Evolutionary conservation across 2,888 invertebrate species (phyloP), one percentile per base, ranked within the genome.

Genomic region (Drosophila setosimentum): DNA sequence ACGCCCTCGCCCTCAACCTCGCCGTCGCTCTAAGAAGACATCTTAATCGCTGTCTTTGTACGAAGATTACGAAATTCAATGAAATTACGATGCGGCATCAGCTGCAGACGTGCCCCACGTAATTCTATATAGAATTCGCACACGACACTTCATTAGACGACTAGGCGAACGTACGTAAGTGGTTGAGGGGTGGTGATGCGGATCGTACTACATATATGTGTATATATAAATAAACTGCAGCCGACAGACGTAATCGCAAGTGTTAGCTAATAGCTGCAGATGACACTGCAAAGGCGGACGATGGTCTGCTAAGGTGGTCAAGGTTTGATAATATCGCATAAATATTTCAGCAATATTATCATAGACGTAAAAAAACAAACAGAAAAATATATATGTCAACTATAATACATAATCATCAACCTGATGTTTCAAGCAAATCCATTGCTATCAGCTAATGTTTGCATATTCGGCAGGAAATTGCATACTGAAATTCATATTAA

Each of bases 261-360:
- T 77, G 84, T 85, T 89, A 89, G 85, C 89, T 89, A 85, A 85
- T 83, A 81, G 79, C 55, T 71, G 40, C 64, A 82, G 73, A 75
- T 83, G 83, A 87, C 85, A 74, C 60, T 81, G 76, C 76, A 76
- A 54, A 32, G 68, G 72, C 74, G 37, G 2, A 16, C 60, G 76
- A 83, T 83, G 87, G 82, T 73, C 71, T 74, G 72, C 35, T 70
- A 72, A 69, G 62, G 45, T 87, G 84, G 79, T 87, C 83, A 83
- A 87, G 83, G 87, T 62, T 62, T 42, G 24, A 66, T 53, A 66
- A 37, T 66, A 42, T 58, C 40, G 33, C 58, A 63, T 60, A 72
- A 64, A 54, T 61, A 59, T 27, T 51, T 29, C 32, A 33, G 68
- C 50, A 66, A 49, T 55, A 57, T 70, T 77, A 77, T 68, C 74